Evolutionary conservation across 1,140 invertebrate genomes (phyloP).

Genomic region (Drepana arcuata): DNA sequence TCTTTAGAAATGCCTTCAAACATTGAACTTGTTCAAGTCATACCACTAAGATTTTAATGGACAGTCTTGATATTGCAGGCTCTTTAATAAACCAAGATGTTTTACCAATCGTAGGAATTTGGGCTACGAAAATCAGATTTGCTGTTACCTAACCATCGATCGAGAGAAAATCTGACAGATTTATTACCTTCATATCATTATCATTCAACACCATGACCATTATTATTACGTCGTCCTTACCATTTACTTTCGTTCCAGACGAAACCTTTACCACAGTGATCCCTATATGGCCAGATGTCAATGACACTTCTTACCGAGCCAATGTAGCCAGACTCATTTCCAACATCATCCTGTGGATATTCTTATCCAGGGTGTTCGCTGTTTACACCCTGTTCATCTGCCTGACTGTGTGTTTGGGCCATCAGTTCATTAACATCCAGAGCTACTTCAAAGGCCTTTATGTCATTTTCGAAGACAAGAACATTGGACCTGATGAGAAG

Average conservation of each 20-base stretch:
- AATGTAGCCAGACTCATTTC: background rate
- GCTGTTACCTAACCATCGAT: background rate
- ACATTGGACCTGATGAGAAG: background rate
- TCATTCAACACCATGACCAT: background rate
- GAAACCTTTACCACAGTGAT: background rate
- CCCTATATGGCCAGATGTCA: background rate
- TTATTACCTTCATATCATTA: background rate
- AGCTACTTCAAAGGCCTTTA: slow-evolving; percentile 3
- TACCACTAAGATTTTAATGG: too few relatives aligned
- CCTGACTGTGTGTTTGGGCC: background rate
- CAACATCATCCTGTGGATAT: background rate
- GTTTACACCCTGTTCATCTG: background rate
- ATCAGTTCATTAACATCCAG: background rate
- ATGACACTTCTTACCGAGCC: background rate
- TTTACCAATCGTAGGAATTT: too few relatives aligned
- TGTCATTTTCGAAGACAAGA: background rate
- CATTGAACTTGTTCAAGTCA: too few relatives aligned
- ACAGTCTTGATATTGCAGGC: too few relatives aligned
- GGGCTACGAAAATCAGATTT: too few relatives aligned
- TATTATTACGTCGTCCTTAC: background rate
- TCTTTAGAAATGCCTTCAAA: too few relatives aligned
- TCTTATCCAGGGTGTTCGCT: background rate
- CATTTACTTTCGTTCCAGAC: background rate
- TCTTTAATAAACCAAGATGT: too few relatives aligned
- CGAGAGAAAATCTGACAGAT: background rate